Evolutionary conservation across 1,140 invertebrate species (phyloP), one percentile per base, ranked within the genome.

Genomic region (Platyura marginata): DNA sequence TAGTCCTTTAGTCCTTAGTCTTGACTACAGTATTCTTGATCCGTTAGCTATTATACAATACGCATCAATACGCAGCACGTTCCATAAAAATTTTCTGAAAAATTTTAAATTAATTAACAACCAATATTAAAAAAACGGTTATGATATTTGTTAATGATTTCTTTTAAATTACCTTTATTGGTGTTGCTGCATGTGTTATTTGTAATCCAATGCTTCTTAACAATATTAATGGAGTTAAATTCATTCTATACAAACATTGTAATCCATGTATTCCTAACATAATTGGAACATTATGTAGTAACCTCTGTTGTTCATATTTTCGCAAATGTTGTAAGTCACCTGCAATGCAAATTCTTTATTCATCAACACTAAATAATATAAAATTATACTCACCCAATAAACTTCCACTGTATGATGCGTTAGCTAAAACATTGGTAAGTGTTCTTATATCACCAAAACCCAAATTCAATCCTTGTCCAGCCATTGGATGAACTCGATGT

Each of bases 391-490:
- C 65, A 79, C 81, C 77, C 39, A 87, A 62, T 53, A 77, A 72
- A 37, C 72, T 69, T 8, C 94, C 95, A 48, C 71, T 64, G 47
- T 75, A 74, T 0, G 76, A 64, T 3, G 80, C 74, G 36, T 83
- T 69, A 3, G 76, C 69, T 13, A 97, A 56, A 3, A 75, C 56
- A 39, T 78, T 55, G 9, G 75, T 70, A 1, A 99, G 67, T 49
- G 70, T 69, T 11, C 66, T 55, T 1, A 96, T 79, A 67, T 99
- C 96, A 19, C 86, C 87, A 62, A 98, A 94, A 3, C 95, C 95
- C 35, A 98, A 66, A 68, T 98, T 98, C 0, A 97, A 88, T 10
- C 94, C 94, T 64, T 96, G 92, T 1, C 95, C 95, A 36, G 94
- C 95, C 40, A 98, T 59, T 0, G 95, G 95, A 69, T 98, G 94